Percentiles rank a stretch among this genome's conserved stretches.
Conservation (phyloP, 2,888 invertebrate genomes). For the Heliconius aoede region DNA sequence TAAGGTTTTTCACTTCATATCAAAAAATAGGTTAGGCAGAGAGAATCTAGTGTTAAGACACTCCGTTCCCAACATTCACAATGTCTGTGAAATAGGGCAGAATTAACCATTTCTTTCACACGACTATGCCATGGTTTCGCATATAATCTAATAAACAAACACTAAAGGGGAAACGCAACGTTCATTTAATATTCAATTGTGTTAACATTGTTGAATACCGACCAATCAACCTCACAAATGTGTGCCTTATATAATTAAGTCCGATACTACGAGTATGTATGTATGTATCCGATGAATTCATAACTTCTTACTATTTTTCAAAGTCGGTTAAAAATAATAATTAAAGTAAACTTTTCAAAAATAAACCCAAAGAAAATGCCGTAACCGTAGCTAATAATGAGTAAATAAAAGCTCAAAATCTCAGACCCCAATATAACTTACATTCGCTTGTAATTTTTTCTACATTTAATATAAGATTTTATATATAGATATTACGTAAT, state of each 20-base stretch:
- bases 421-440: neutral
- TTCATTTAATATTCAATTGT: neutral
- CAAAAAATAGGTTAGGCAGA: too few species aligned
- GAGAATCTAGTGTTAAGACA: too few species aligned
- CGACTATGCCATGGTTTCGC: neutral
- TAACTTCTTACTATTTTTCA: too few species aligned
- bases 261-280: neutral
- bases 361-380: neutral
- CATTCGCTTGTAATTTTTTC: neutral
- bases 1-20: too few species aligned
- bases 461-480: neutral
- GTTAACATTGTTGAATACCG: neutral
- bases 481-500: too few species aligned
- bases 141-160: neutral
- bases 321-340: too few species aligned
- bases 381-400: neutral
- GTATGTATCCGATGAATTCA: too few species aligned
- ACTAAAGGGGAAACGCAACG: neutral
- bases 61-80: too few species aligned
- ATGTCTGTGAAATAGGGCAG: too few species aligned
- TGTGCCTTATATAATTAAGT: neutral
- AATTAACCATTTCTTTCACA: too few species aligned
- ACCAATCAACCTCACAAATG: neutral
- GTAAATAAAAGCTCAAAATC: neutral
- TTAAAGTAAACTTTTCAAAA: too few species aligned